A percentile compares a stretch with the other conserved stretches of the same genome.
phyloP scores from a whole-genome alignment of 1,140 invertebrate species.

The Drosophila miranda region DNA sequence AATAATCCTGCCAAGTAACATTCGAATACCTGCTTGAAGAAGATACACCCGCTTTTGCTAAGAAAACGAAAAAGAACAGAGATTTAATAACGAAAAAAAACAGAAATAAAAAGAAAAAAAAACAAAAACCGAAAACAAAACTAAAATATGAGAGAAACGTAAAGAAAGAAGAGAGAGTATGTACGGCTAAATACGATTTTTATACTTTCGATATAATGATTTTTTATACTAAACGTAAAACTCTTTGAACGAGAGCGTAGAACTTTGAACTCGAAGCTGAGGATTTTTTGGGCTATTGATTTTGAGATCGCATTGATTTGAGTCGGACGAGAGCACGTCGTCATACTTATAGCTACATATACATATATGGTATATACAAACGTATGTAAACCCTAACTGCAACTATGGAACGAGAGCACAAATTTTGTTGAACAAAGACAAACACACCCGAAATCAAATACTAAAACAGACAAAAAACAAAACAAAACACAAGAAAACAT shows the following conservation, averaged over 20 bases:
- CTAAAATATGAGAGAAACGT: constrained; percentile 32
- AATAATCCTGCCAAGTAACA: constrained; percentile 82
- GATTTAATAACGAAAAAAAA: constrained; percentile 38
- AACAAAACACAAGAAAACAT: constrained; percentile 21
- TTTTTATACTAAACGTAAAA: constrained; percentile 79
- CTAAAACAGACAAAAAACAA: constrained; percentile 23
- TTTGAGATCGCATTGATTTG: constrained; percentile 58
- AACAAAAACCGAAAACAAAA: constrained; percentile 11
- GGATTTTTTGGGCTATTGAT: constrained; percentile 65
- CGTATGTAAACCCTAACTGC: constrained; percentile 68
- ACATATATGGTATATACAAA: constrained; percentile 44
- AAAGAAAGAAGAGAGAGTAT: constrained; percentile 26
- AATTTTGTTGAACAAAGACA: constrained; percentile 73
- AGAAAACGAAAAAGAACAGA: constrained; percentile 50
- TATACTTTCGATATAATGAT: constrained; percentile 81
- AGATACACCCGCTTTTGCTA: constrained; percentile 82
- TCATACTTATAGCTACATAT: constrained; percentile 56
- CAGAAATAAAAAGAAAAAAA: constrained; percentile 16
- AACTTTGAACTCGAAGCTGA: constrained; percentile 26
- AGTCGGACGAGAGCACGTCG: constrained; percentile 27
- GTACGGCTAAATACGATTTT: constrained; percentile 79
- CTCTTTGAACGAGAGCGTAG: constrained; percentile 51
- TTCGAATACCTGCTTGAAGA: constrained; percentile 82
- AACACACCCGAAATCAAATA: constrained; percentile 52
- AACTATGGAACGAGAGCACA: constrained; percentile 81